These are phyloP conservation scores for Pogonocichla stellata DNA, from an alignment of 2,113 vertebrate genomes.

Conservation along the genomic window DNA sequence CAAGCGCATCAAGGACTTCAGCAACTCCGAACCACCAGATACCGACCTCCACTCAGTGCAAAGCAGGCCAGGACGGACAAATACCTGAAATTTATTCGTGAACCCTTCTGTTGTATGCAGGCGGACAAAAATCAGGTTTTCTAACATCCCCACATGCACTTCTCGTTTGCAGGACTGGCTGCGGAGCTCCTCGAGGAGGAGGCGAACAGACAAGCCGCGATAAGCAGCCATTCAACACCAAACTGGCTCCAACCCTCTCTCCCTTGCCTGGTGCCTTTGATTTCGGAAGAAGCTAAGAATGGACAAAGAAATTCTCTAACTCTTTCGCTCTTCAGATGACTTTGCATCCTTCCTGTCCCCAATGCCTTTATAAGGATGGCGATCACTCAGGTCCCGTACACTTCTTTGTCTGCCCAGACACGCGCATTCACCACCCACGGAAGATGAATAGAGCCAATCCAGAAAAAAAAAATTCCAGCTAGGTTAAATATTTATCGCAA, in stretches of 20 bases:
- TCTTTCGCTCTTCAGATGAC: constrained; percentile 31
- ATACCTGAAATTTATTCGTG: not conserved
- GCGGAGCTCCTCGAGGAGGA: not conserved
- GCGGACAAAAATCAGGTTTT: not conserved
- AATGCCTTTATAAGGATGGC: constrained; percentile 21
- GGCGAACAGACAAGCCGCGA: not conserved
- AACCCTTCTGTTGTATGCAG: not conserved
- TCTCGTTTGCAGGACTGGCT: not conserved
- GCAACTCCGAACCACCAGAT: not conserved
- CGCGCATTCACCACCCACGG: constrained; percentile 32
- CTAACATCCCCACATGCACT: not conserved
- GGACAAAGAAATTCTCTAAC: constrained; percentile 49
- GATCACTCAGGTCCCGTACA: constrained; percentile 9
- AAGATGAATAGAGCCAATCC: constrained; percentile 47
- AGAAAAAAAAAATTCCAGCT: constrained; percentile 2
- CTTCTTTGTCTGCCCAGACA: constrained; percentile 74
- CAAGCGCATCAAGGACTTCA: not conserved
- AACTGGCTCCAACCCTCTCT: not conserved
- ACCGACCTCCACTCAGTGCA: not conserved
- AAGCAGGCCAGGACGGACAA: not conserved
- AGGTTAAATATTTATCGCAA: constrained; percentile 76
- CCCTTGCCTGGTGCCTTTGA: not conserved
- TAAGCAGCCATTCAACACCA: not conserved
- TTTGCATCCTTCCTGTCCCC: constrained; percentile 50
- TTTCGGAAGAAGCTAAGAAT: constrained; percentile 31